Evolutionary conservation across 2,797 vertebrate species (phyloP).

Genomic region (Sebastes vulpes): DNA sequence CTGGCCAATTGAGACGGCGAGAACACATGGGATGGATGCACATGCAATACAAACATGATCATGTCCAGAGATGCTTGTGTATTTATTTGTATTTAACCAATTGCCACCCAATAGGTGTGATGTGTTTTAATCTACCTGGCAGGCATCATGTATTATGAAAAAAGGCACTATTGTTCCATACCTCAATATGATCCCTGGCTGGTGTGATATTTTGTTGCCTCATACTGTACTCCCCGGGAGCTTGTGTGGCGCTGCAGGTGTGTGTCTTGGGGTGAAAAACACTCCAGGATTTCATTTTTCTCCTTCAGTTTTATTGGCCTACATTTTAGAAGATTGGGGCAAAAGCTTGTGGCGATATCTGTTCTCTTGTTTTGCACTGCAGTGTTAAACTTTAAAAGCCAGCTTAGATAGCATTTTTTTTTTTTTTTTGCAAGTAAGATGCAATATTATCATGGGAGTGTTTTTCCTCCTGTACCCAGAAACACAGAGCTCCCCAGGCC

Average conservation of each 20-base stretch:
- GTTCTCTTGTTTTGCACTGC: conserved; percentile 16
- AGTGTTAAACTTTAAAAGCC: conserved; percentile 34
- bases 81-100: background rate
- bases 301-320: conserved; percentile 19
- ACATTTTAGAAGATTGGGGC: conserved; percentile 17
- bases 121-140: background rate
- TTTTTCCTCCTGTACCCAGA: conserved; percentile 23
- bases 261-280: background rate
- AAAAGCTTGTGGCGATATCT: background rate
- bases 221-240: background rate
- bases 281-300: background rate
- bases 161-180: background rate
- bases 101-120: background rate
- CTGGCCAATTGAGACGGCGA: conserved; percentile 67
- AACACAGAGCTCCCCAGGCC: conserved; percentile 50
- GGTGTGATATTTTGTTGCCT: conserved; percentile 1
- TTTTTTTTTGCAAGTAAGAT: conserved; percentile 35
- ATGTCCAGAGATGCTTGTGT: background rate
- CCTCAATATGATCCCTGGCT: background rate
- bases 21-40: conserved; percentile 40
- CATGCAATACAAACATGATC: conserved; percentile 20
- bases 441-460: conserved; percentile 6
- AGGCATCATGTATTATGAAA: background rate
- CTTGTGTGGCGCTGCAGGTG: conserved; percentile 22
- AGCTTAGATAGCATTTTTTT: conserved; percentile 10